Evolutionary conservation across 2,797 vertebrate genomes (phyloP).

Genomic region (Prunella strophiata): DNA sequence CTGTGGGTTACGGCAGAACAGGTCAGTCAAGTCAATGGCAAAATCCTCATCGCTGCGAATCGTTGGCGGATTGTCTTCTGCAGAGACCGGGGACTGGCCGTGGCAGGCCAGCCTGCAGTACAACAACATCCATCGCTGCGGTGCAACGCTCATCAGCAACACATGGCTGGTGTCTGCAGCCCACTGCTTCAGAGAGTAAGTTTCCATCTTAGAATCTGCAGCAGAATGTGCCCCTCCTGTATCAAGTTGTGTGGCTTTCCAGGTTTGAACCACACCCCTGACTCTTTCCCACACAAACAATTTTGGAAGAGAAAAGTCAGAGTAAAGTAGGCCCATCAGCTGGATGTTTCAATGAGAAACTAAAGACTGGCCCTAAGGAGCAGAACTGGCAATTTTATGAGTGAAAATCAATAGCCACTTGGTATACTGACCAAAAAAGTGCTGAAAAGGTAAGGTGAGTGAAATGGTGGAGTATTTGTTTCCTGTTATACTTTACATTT

Average conservation of each 20-base stretch:
- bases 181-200: conserved; percentile 91
- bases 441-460: neutral
- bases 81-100: conserved; percentile 85
- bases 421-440: neutral
- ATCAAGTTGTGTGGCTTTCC: neutral
- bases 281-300: neutral
- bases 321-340: neutral
- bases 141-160: conserved; percentile 87
- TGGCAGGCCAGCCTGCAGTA: conserved; percentile 93
- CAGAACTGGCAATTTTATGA: neutral
- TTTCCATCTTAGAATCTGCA: neutral
- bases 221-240: neutral
- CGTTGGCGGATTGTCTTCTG: conserved; percentile 81
- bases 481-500: neutral
- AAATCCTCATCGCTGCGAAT: conserved; percentile 73
- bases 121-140: conserved; percentile 83
- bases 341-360: neutral
- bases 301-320: neutral
- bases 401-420: neutral
- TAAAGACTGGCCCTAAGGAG: neutral
- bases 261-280: neutral
- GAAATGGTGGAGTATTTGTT: neutral
- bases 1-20: conserved; percentile 71
- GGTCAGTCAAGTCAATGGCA: conserved; percentile 48
- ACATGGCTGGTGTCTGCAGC: conserved; percentile 91